Conservation (phyloP, 2,113 vertebrate genomes). For the Zapus hudsonius region DNA sequence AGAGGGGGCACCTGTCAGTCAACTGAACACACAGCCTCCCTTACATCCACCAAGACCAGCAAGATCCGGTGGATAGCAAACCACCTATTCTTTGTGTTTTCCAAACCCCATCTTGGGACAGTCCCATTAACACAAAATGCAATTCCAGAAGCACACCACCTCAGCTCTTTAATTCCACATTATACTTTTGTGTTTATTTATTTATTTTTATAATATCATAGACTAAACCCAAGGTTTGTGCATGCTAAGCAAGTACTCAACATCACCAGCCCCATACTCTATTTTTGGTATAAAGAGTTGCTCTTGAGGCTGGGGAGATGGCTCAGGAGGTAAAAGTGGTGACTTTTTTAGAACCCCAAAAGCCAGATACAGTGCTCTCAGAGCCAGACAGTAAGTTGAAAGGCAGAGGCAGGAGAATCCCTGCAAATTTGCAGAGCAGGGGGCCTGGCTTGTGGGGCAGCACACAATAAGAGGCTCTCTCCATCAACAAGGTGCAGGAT, state of each 20-base stretch:
- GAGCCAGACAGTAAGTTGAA: no score
- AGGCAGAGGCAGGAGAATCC: no score
- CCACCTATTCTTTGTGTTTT: not conserved
- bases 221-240: no score
- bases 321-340: no score
- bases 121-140: not conserved
- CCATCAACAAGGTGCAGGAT: no score
- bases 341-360: no score
- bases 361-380: no score
- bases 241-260: not conserved
- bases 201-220: not conserved
- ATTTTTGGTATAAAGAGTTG: not conserved
- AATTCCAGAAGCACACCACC: not conserved
- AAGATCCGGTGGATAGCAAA: not conserved
- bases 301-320: not conserved
- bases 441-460: no score
- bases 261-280: not conserved
- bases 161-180: conserved; percentile 15
- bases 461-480: no score
- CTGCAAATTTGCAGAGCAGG: no score
- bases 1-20: conserved; percentile 1
- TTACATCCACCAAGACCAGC: not conserved
- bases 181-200: not conserved
- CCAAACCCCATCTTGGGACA: not conserved
- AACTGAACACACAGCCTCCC: not conserved